Conservation (phyloP, 1,140 invertebrate species). For the Oedothorax gibbosus region DNA sequence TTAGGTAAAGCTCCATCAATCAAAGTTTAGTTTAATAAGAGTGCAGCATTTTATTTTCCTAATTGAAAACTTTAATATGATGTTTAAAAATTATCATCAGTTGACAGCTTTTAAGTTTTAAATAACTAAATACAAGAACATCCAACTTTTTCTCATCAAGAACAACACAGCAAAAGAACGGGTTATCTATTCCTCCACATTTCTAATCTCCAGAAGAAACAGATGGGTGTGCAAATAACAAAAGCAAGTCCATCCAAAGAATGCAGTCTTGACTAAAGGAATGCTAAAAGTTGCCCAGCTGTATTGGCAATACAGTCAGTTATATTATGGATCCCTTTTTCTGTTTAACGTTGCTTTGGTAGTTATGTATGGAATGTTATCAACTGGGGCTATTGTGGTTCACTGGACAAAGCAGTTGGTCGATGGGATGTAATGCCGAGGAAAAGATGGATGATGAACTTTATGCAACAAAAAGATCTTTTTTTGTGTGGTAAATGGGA, state of each 20-base stretch:
- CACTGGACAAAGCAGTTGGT: constrained; percentile 24
- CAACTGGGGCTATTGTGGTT: constrained; percentile 49
- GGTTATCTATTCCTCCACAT: not conserved
- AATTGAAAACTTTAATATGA: too few relatives aligned
- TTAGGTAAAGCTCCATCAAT: too few relatives aligned
- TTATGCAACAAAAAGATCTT: too few relatives aligned
- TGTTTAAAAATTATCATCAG: too few relatives aligned
- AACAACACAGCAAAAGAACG: too few relatives aligned
- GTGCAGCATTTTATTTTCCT: too few relatives aligned
- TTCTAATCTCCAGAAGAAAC: constrained; percentile 39
- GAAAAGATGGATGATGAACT: not conserved
- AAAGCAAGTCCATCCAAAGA: constrained; percentile 40
- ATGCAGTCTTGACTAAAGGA: constrained; percentile 59
- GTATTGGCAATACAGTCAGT: constrained; percentile 45
- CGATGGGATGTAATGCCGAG: constrained; percentile 5
- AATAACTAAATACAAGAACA: too few relatives aligned
- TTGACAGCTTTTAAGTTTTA: too few relatives aligned
- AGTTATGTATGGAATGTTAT: constrained; percentile 59
- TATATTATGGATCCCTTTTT: constrained; percentile 53
- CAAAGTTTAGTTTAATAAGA: too few relatives aligned
- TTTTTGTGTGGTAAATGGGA: not conserved
- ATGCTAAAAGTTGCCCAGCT: constrained; percentile 49
- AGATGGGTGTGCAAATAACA: constrained; percentile 50
- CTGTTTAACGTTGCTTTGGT: constrained; percentile 14
- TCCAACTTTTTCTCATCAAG: too few relatives aligned